Base-by-base conservation (phyloP, 2,888 invertebrate genomes). In the Taphrorychus bicolor region DNA sequence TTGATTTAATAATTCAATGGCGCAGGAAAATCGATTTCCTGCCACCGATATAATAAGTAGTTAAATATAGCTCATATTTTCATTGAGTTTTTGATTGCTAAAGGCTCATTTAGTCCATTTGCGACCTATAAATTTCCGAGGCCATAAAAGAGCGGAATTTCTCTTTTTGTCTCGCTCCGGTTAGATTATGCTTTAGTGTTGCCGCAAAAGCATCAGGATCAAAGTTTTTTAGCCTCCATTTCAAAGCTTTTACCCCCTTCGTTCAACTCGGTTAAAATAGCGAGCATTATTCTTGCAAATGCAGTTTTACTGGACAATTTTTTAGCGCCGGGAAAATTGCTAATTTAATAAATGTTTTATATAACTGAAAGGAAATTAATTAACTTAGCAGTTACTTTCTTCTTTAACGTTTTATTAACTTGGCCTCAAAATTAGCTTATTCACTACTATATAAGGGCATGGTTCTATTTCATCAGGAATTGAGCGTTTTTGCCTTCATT, bases 141-240 rank as follows among this genome's bases (percentile, higher is more conserved):
- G 32, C 32, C 32, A 32, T 32, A 32, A 32, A 32, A 32, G 32
- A 11, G 32, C 32, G 32, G 32, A 32, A 32, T 32, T 32, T 32
- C 32, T 54, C 19, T 16, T 54, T 54, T 54, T 54, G 54, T 45
- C 18, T 45, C 54, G n/a, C 23, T 21, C 11, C n/a, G 22, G 57
- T 3, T 57, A 57, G n/a, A 21, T 57, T 57, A 41, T n/a, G 21
- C 45, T 57, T 19, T 42, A 42, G 22, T 11, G 16, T 17, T 57
- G 23, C 45, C 7, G 21, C 40, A 57, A 57, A 42, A 21, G 16
- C 45, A 21, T 21, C 14, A 21, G 42, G 57, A 42, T 57, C 57
- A 45, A 57, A 57, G 32, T 42, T 41, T 42, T 57, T 16, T 23
- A 16, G 7, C 51, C 19, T n/a, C 3, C 18, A 5, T 21, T 40